Evolutionary conservation across 1,140 invertebrate species (phyloP), one percentile per base, ranked within the genome.

Genomic region (Euborellia annulipes): DNA sequence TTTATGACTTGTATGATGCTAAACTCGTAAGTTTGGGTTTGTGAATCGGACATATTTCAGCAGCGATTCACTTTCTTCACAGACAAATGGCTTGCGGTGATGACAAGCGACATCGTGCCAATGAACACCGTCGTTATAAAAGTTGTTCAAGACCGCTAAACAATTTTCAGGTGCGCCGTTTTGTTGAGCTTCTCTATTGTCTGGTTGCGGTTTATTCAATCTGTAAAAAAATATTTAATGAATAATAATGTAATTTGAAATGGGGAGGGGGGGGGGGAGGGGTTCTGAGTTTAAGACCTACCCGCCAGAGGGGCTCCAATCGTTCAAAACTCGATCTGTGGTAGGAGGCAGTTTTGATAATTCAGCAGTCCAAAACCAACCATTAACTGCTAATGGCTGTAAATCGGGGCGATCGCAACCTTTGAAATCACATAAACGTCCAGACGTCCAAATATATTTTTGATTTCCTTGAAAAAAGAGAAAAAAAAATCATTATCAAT

Each of bases 91-190:
- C 62, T 87, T 87, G 55, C 76, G 75, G 58, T 86, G 82, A 56
- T 86, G 82, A 56, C 84, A 87, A 50, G 81, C 82, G 17, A 87
- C 82, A 54, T 87, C 84, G 56, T 87, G 84, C 82, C 83, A 87
- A 57, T 85, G 79, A 32, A 86, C 79, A 18, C 82, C 82, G 54
- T 87, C 84, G 43, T 85, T 82, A 68, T 86, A 86, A 66, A 86
- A 85, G 55, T 86, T 77, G 60, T 87, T 87, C 21, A 86, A 62
- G 36, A 86, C 63, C 1, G 82, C 82, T 17, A 87, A 57, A 55
- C 83, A 87, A 58, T 83, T 82, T 57, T 87, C 84, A 2, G 74
- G 68, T 18, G 82, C 79, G 23, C 82, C 82, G 41, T 78, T 79
- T 63, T 84, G 79, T 54, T 77, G 70, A 44, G 76, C 72, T 62